Percentiles rank a stretch among this genome's conserved stretches.
Evolutionary conservation across 2,888 invertebrate species (phyloP).

Genomic region (Malachius bipustulatus): DNA sequence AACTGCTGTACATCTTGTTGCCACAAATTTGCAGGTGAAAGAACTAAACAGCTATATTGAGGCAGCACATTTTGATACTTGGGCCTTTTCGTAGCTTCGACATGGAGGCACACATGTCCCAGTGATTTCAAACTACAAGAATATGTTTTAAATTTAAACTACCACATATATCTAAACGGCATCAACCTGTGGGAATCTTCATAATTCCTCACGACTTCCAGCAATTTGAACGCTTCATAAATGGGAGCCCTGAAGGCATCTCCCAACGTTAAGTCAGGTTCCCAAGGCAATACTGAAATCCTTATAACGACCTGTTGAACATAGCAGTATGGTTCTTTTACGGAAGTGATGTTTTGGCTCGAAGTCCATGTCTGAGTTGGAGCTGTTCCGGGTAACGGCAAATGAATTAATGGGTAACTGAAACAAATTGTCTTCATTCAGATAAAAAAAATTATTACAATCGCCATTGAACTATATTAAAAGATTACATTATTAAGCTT

Average conservation of each 20-base stretch:
- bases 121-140: constrained; percentile 55
- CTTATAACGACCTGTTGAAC: constrained; percentile 63
- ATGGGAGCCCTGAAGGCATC: constrained; percentile 89
- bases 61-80: constrained; percentile 54
- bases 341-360: constrained; percentile 33
- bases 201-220: constrained; percentile 78
- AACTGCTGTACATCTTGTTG: constrained; percentile 69
- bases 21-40: constrained; percentile 94
- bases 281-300: constrained; percentile 79
- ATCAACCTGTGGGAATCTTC: constrained; percentile 56
- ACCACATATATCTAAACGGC: constrained; percentile 5
- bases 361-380: constrained; percentile 59
- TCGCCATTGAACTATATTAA: no score
- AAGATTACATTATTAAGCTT: no score
- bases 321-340: constrained; percentile 47
- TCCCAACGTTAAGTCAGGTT: constrained; percentile 62
- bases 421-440: background rate
- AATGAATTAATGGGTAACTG: constrained; percentile 74
- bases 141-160: constrained; percentile 13
- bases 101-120: constrained; percentile 73
- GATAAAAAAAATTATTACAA: background rate
- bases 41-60: constrained; percentile 79
- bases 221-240: constrained; percentile 75
- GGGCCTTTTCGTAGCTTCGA: constrained; percentile 62
- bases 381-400: constrained; percentile 82